Percentiles rank a stretch among this genome's conserved stretches.
Evolutionary conservation across 2,797 vertebrate genomes (phyloP).

Genomic region (Cuculus canorus): DNA sequence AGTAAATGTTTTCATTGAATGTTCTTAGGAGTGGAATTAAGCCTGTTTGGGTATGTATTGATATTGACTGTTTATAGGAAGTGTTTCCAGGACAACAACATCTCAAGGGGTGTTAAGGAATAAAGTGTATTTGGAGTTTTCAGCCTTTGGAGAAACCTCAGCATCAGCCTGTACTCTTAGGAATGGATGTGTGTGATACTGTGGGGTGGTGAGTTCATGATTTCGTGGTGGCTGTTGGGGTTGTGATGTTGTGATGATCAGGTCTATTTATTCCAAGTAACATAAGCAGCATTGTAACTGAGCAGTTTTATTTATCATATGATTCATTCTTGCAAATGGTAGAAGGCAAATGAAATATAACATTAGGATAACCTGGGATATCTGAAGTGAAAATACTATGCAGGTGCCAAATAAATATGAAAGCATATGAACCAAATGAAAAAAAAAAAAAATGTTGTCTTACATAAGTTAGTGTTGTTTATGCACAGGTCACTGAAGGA

Average conservation of each 20-base stretch:
- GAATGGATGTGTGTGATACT: not conserved
- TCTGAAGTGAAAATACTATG: not conserved
- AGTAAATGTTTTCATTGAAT: not conserved
- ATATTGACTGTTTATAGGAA: not conserved
- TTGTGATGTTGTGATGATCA: not conserved
- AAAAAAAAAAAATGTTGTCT: not conserved
- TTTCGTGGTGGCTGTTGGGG: not conserved
- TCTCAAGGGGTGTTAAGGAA: not conserved
- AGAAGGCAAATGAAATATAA: not conserved
- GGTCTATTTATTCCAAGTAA: not conserved
- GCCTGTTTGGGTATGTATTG: not conserved
- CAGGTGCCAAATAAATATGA: not conserved
- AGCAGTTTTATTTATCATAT: not conserved
- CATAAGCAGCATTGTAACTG: not conserved
- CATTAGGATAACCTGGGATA: not conserved
- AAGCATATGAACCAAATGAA: not conserved
- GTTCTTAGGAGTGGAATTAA: not conserved
- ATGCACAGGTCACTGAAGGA: constrained; percentile 17
- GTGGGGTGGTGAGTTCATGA: not conserved
- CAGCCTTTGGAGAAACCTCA: not conserved
- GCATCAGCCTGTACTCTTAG: not conserved
- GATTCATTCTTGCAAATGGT: not conserved
- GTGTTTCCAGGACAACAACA: not conserved
- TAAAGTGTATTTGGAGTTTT: not conserved
- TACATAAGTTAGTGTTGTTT: constrained; percentile 19